Conservation (phyloP, 2,113 vertebrate genomes). For the Bostrychus sinensis region DNA sequence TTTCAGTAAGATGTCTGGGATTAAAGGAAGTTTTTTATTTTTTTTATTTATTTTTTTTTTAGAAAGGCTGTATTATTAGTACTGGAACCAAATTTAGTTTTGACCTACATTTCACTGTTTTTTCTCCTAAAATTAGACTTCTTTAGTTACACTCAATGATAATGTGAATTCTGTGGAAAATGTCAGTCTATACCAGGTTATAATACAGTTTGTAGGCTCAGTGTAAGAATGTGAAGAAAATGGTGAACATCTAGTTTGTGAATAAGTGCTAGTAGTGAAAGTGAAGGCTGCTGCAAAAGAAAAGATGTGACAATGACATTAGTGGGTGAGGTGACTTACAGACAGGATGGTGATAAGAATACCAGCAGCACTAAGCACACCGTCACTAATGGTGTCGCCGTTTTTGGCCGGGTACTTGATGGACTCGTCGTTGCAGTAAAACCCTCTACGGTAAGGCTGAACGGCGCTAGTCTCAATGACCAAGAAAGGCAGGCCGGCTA, state of each 20-base stretch:
- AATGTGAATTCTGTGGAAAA: too few species aligned
- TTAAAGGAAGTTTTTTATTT: too few species aligned
- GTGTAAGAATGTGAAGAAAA: background rate
- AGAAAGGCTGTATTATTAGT: too few species aligned
- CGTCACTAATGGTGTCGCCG: conserved; percentile 92
- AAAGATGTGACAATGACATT: conserved; percentile 55
- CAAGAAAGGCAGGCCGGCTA: conserved; percentile 94
- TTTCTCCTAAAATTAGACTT: too few species aligned
- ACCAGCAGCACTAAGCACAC: conserved; percentile 90
- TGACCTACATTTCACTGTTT: too few species aligned
- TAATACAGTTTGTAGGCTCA: background rate
- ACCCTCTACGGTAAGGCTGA: conserved; percentile 87
- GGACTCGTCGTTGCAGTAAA: conserved; percentile 94
- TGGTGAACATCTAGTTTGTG: background rate
- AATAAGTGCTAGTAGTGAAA: conserved; percentile 73
- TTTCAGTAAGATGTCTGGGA: too few species aligned
- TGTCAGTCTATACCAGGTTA: background rate
- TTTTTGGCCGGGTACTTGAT: conserved; percentile 93
- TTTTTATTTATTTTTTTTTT: too few species aligned
- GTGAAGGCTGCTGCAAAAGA: conserved; percentile 82
- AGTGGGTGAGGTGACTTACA: conserved; percentile 81
- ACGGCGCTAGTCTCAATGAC: conserved; percentile 95
- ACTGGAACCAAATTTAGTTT: too few species aligned
- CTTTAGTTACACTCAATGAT: too few species aligned
- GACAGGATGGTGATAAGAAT: conserved; percentile 93